These are phyloP conservation scores for Caenorhabditis sp. DNA, from an alignment of 2,888 invertebrate genomes.

Conservation along the genomic window DNA sequence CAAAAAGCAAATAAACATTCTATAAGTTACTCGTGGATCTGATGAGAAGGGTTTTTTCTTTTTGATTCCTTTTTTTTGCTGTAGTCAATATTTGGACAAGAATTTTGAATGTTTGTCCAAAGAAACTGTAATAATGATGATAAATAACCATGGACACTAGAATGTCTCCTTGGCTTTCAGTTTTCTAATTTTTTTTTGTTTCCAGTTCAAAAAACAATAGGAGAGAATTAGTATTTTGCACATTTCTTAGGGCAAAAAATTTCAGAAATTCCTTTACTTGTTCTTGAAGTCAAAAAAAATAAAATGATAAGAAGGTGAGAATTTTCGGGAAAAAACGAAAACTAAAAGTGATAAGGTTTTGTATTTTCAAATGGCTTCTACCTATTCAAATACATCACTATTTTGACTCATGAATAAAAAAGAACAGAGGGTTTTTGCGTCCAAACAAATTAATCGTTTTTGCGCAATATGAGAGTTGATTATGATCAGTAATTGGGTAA, in stretches of 20 bases:
- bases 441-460: too few species aligned
- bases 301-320: constrained; percentile 49
- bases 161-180: too few species aligned
- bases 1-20: constrained; percentile 61
- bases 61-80: constrained; percentile 25
- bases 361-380: not conserved
- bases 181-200: too few species aligned
- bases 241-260: constrained; percentile 42
- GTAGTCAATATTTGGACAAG: constrained; percentile 55
- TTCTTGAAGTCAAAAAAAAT: constrained; percentile 38
- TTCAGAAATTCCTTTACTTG: constrained; percentile 21
- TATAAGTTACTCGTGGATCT: constrained; percentile 60
- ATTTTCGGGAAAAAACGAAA: constrained; percentile 29
- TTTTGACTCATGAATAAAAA: constrained; percentile 3
- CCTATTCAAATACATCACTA: constrained; percentile 3
- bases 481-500: constrained; percentile 14
- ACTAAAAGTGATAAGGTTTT: not conserved
- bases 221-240: too few species aligned
- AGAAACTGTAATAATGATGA: constrained; percentile 57
- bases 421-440: too few species aligned
- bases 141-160: constrained; percentile 37
- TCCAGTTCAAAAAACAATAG: too few species aligned
- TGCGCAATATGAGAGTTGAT: too few species aligned
- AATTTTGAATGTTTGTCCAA: constrained; percentile 49
- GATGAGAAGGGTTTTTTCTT: constrained; percentile 35